Conservation (phyloP, 2,797 vertebrate genomes). For the Eulemur albifrons region DNA sequence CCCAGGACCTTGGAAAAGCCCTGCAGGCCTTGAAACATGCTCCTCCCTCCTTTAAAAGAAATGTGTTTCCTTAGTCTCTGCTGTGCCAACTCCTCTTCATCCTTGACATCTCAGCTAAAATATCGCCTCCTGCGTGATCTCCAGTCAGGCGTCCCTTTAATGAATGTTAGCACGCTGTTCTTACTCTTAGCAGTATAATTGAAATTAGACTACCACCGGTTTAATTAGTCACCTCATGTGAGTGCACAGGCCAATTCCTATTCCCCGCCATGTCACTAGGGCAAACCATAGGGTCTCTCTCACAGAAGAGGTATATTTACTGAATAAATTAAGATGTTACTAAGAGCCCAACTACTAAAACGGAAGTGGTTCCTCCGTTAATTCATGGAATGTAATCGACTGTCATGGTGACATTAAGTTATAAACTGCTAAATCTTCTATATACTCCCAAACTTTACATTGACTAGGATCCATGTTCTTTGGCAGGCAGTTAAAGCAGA, state of each 20-base stretch:
- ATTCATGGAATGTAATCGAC: background rate
- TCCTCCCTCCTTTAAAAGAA: background rate
- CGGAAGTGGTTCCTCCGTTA: background rate
- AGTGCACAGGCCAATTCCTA: background rate
- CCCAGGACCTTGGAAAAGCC: background rate
- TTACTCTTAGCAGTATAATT: background rate
- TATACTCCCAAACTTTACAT: background rate
- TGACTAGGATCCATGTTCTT: background rate
- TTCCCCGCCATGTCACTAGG: background rate
- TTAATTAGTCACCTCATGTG: background rate
- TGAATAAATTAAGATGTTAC: background rate
- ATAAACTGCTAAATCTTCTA: background rate
- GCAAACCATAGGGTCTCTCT: background rate
- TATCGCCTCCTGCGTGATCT: background rate
- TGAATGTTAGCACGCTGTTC: background rate
- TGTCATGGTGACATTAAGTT: background rate
- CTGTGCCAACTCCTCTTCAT: background rate
- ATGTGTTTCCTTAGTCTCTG: background rate
- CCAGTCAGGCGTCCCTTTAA: too few species aligned
- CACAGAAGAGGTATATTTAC: background rate
- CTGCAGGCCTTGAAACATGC: background rate
- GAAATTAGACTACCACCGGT: background rate
- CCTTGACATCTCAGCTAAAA: background rate
- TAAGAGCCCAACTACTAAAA: background rate
- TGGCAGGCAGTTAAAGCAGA: slow-evolving; percentile 18